A percentile compares a stretch with the other conserved stretches of the same genome.
These are phyloP conservation scores for Diachasma alloeum DNA, from an alignment of 1,140 invertebrate species.

Conservation along the genomic window DNA sequence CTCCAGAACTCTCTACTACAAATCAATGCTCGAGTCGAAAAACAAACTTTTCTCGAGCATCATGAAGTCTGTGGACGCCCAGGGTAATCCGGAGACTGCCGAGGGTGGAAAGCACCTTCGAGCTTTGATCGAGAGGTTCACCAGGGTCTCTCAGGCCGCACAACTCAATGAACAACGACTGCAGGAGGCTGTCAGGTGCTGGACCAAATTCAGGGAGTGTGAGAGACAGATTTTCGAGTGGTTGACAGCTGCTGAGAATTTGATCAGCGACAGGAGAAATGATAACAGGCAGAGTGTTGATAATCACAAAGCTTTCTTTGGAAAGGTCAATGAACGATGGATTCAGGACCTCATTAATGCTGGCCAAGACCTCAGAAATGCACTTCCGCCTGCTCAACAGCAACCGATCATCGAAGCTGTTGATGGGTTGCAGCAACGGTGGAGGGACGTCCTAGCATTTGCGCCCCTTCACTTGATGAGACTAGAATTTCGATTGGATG, in stretches of 20 bases:
- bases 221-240: conserved; percentile 84
- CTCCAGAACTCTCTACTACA: conserved; percentile 87
- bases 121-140: conserved; percentile 84
- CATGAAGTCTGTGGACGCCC: conserved; percentile 75
- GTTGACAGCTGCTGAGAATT: conserved; percentile 82
- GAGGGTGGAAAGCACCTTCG: conserved; percentile 77
- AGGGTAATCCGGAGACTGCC: conserved; percentile 76
- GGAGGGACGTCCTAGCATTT: conserved; percentile 79
- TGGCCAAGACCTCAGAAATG: conserved; percentile 80
- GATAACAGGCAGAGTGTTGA: conserved; percentile 84
- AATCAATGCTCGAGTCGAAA: conserved; percentile 92
- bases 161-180: conserved; percentile 82
- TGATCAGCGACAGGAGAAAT: conserved; percentile 82
- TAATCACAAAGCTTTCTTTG: conserved; percentile 84
- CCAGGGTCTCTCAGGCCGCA: conserved; percentile 75
- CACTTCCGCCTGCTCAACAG: conserved; percentile 74
- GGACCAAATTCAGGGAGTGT: conserved; percentile 85
- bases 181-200: conserved; percentile 80
- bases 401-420: conserved; percentile 74
- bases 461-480: conserved; percentile 86
- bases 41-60: conserved; percentile 93
- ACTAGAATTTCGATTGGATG: conserved; percentile 88
- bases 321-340: conserved; percentile 82
- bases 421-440: conserved; percentile 76
- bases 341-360: conserved; percentile 82